Base-by-base conservation (phyloP, 2,888 invertebrate genomes). In the Kuschelorhynchus macadamiae region DNA sequence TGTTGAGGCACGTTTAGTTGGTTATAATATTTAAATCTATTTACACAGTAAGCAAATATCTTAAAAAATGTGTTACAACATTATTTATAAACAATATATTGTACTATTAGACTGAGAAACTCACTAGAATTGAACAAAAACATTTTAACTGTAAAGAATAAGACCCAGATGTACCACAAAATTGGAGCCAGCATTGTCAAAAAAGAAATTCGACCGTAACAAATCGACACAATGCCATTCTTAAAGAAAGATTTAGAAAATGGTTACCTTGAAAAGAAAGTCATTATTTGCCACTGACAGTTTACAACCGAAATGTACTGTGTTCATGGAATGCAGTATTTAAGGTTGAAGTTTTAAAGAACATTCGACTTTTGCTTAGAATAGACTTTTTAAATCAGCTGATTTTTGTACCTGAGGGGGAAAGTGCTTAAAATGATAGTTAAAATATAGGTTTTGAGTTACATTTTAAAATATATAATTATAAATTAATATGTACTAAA, bases 201-300 rank as follows among this genome's bases (percentile, higher is more conserved):
- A 46, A 41, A 50, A 65, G 57, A 59, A 66, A 59, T 52, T 47
- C 17, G 39, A 53, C 66, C 66, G 44, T 60, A 36, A 46, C 66
- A 41, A 60, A 65, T 57, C 18, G 11, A 16, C 59, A 42, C 39
- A 60, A 59, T 53, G 39, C 39, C 21, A 42, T 44, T 57, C 49
- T 47, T 56, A 42, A 44, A 36, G 11, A 55, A 46, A 55, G 55
- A 61, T 59, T 64, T 65, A 66, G 66, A 70, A 70, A 70, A 70
- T 70, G 70, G 70, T 70, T 41, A 70, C 70, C 67, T 63, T 63
- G 59, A 70, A 70, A 53, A 53, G 59, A 36, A 52, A 39, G 18
- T 62, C 70, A 70, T 70, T 70, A 67, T 59, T 56, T 33, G 9
- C 47, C 56, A 59, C 63, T 67, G 70, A 67, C 53, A 49, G 14